Conservation (phyloP, 1,140 invertebrate genomes). For the Mycetomoellerius zeteki region DNA sequence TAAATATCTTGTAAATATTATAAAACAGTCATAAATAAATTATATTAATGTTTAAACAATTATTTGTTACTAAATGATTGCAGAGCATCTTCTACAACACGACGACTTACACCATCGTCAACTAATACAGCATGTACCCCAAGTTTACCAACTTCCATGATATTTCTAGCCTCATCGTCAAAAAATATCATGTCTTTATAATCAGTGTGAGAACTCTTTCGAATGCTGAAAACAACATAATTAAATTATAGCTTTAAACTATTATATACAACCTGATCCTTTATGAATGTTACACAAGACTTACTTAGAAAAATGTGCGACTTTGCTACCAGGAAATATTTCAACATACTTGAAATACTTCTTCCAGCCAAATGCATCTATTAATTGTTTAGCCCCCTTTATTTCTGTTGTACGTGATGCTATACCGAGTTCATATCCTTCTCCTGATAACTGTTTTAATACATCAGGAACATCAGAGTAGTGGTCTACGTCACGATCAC, state of each 20-base stretch:
- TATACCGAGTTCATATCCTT: slow-evolving; percentile 89
- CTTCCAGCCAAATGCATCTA: slow-evolving; percentile 91
- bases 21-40: slow-evolving; percentile 32
- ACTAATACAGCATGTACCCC: slow-evolving; percentile 89
- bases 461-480: slow-evolving; percentile 90
- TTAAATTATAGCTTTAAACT: slow-evolving; percentile 31
- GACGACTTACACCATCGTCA: slow-evolving; percentile 86
- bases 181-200: slow-evolving; percentile 92
- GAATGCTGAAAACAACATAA: slow-evolving; percentile 87
- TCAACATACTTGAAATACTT: slow-evolving; percentile 91
- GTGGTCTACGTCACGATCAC: slow-evolving; percentile 86
- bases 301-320: slow-evolving; percentile 91
- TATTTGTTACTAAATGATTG: slow-evolving; percentile 81
- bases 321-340: slow-evolving; percentile 92
- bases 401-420: slow-evolving; percentile 91
- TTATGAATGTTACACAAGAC: slow-evolving; percentile 68
- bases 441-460: slow-evolving; percentile 87
- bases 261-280: slow-evolving; percentile 23
- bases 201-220: slow-evolving; percentile 86
- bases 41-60: slow-evolving; percentile 58
- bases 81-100: slow-evolving; percentile 86
- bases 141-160: slow-evolving; percentile 87
- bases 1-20: slow-evolving; percentile 11
- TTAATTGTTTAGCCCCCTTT: slow-evolving; percentile 89
- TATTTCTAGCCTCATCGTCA: slow-evolving; percentile 90